Percentiles rank a stretch among this genome's conserved stretches.
Evolutionary conservation across 2,113 vertebrate genomes (phyloP).

Genomic region (Pangasianodon hypophthalmus): DNA sequence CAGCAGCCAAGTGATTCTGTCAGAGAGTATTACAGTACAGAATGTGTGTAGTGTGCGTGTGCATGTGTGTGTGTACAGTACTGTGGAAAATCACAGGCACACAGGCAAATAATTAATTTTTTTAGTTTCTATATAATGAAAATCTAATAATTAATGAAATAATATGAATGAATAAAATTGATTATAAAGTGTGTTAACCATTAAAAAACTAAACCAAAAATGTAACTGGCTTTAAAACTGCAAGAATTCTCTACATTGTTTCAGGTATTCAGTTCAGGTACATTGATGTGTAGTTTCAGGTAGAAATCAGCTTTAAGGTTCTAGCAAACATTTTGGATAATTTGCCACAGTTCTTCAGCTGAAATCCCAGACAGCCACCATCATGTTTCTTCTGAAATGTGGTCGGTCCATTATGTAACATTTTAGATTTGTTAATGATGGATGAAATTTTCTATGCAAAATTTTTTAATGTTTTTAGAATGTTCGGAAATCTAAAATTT

Average conservation of each 20-base stretch:
- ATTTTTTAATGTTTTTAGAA: neutral
- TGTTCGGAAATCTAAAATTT: neutral
- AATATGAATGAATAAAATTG: neutral
- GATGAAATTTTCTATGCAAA: neutral
- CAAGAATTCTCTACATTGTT: neutral
- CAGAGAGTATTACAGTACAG: slow-evolving; percentile 4
- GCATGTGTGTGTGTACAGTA: neutral
- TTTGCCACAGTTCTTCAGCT: neutral
- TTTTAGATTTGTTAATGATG: neutral
- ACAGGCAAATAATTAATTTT: neutral
- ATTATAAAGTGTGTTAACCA: neutral
- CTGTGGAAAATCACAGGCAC: neutral
- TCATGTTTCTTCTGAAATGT: neutral
- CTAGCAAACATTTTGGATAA: neutral
- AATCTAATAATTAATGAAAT: neutral
- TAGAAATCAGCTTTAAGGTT: neutral
- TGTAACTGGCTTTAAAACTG: neutral
- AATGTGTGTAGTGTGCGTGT: neutral
- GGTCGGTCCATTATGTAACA: neutral
- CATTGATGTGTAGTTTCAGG: neutral
- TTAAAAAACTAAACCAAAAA: neutral
- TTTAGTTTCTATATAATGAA: neutral
- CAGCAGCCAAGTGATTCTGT: slow-evolving; percentile 27
- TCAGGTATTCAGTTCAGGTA: neutral
- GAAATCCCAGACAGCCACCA: neutral